Conservation (phyloP, 1,140 invertebrate species). For the Luehdorfia chinensis region DNA sequence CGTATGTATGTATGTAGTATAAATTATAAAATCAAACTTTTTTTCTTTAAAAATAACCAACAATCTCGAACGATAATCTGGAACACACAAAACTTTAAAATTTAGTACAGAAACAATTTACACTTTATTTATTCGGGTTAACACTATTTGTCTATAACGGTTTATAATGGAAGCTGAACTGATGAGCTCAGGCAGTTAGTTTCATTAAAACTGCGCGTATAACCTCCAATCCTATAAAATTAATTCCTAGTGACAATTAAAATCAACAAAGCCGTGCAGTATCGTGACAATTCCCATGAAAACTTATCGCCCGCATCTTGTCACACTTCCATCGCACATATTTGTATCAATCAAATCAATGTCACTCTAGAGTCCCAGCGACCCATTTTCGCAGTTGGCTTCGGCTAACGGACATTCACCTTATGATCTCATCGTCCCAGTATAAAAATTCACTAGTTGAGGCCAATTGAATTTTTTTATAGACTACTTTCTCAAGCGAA, state of each 20-base stretch:
- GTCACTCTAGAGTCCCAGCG: constrained; percentile 50
- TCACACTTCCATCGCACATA: constrained; percentile 8
- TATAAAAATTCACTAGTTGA: constrained; percentile 65
- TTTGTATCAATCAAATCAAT: constrained; percentile 40
- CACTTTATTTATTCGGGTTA: constrained; percentile 1
- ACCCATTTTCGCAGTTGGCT: constrained; percentile 47
- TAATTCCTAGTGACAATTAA: background rate
- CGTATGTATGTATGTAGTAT: too few relatives aligned
- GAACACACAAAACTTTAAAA: too few relatives aligned
- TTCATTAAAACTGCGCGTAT: constrained; percentile 4
- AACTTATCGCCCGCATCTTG: constrained; percentile 6
- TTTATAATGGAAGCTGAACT: background rate
- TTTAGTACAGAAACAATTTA: background rate
- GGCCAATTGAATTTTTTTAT: constrained; percentile 66
- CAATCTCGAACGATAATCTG: too few relatives aligned
- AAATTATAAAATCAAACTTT: too few relatives aligned
- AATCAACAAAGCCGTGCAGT: background rate
- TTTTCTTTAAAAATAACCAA: too few relatives aligned
- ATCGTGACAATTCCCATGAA: constrained; percentile 20
- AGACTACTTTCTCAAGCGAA: constrained; percentile 51
- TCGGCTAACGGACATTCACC: constrained; percentile 59
- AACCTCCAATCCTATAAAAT: constrained; percentile 10
- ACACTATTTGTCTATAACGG: constrained; percentile 1
- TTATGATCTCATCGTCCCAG: constrained; percentile 69
- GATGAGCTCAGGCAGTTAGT: background rate